phyloP scores from a whole-genome alignment of 1,140 invertebrate species.

The Subanguina moxae region DNA sequence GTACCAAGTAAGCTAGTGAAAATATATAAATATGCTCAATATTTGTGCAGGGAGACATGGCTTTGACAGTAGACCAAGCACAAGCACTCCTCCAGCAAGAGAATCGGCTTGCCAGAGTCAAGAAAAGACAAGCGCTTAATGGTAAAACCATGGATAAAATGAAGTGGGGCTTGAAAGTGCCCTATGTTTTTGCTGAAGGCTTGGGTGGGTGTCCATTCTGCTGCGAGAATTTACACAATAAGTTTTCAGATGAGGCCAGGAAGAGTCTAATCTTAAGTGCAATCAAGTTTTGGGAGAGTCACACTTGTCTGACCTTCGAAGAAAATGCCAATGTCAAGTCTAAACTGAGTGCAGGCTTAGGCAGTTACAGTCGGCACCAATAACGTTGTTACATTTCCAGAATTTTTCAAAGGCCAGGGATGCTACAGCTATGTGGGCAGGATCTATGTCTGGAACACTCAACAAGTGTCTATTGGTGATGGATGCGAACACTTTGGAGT shows the following conservation, averaged over 20 bases:
- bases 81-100: background rate
- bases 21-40: background rate
- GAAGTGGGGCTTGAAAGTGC: background rate
- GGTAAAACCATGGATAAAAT: background rate
- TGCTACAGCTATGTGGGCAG: constrained; percentile 12
- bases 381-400: no score
- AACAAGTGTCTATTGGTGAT: constrained; percentile 8
- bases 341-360: background rate
- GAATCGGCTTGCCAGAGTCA: background rate
- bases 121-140: constrained; percentile 4
- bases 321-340: constrained; percentile 8
- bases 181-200: constrained; percentile 4
- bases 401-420: constrained; percentile 9
- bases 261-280: background rate
- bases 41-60: constrained; percentile 7
- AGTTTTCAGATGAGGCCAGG: background rate
- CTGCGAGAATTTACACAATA: background rate
- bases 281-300: constrained; percentile 9
- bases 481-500: constrained; percentile 27
- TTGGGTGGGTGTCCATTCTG: background rate
- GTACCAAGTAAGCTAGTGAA: background rate
- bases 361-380: no score
- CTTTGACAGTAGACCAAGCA: constrained; percentile 2
- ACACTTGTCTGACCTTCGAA: constrained; percentile 3
- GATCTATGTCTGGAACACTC: background rate